Conservation (phyloP, 2,888 invertebrate species). For the Tipula confusa region DNA sequence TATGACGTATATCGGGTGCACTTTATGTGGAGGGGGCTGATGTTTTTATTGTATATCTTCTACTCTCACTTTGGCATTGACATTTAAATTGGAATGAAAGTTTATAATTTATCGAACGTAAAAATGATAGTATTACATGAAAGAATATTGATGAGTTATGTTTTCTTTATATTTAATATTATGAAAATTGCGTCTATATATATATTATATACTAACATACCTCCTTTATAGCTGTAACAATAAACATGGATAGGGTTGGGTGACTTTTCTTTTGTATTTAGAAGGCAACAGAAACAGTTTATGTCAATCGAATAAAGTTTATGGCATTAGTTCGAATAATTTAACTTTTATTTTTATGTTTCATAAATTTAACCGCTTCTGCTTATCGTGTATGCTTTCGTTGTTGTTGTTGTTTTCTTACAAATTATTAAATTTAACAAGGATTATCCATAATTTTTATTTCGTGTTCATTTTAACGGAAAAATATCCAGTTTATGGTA, state of each 20-base stretch:
- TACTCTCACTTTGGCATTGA: background rate
- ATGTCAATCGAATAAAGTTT: slow-evolving; percentile 12
- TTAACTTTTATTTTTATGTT: background rate
- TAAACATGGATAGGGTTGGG: background rate
- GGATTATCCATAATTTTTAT: background rate
- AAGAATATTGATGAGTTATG: slow-evolving; percentile 12
- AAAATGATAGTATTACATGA: background rate
- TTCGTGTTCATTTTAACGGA: background rate
- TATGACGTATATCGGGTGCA: no score
- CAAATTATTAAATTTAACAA: background rate
- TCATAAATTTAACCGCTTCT: background rate
- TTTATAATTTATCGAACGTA: slow-evolving; percentile 25
- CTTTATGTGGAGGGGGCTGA: background rate
- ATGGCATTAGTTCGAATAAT: background rate
- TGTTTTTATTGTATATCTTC: background rate
- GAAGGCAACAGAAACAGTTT: background rate
- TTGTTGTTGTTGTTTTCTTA: background rate
- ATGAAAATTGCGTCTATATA: background rate
- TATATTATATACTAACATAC: background rate
- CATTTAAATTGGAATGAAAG: slow-evolving; percentile 25
- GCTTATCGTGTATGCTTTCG: background rate
- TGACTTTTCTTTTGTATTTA: background rate
- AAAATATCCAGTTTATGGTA: no score
- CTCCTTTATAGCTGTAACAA: no score
- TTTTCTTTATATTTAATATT: background rate